phyloP scores from a whole-genome alignment of 37 sponge, comb jelly and placozoan species.

The Spongilla lacustris region DNA sequence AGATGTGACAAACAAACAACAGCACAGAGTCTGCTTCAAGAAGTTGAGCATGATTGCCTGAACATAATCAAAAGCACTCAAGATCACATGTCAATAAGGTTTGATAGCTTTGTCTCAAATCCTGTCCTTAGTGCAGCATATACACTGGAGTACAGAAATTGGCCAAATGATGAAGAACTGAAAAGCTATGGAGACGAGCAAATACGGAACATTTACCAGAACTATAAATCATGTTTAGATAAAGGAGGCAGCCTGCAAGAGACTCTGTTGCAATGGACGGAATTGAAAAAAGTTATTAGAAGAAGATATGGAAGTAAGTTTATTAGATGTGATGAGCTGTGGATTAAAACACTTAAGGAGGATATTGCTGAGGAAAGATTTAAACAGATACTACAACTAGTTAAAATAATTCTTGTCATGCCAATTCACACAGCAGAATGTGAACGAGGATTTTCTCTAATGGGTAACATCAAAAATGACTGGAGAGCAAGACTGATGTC shows the following conservation, averaged over 20 bases:
- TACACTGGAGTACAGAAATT: not conserved
- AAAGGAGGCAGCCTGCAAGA: not conserved
- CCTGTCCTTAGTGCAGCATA: not conserved
- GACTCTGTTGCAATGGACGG: not conserved
- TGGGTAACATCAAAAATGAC: not conserved
- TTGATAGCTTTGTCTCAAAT: constrained; percentile 1
- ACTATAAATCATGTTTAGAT: not conserved
- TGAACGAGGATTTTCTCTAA: not conserved
- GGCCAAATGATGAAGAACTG: too few relatives aligned
- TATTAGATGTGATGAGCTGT: not conserved
- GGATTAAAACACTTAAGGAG: not conserved
- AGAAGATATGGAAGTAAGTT: not conserved
- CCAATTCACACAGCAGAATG: constrained; percentile 1
- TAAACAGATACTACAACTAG: not conserved
- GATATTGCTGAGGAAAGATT: not conserved
- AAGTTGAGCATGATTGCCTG: constrained; percentile 1
- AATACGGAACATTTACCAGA: not conserved
- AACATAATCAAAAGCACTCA: not conserved
- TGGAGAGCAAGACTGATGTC: not conserved
- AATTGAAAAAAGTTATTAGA: not conserved
- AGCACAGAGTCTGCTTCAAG: not conserved
- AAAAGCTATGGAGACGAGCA: not conserved
- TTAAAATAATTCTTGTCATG: not conserved
- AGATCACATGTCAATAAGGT: not conserved
- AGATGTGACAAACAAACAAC: constrained; percentile 1